A percentile compares a stretch with the other conserved stretches of the same genome.
These are phyloP conservation scores for Orthosia cruda DNA, from an alignment of 2,888 invertebrate species.

Conservation along the genomic window DNA sequence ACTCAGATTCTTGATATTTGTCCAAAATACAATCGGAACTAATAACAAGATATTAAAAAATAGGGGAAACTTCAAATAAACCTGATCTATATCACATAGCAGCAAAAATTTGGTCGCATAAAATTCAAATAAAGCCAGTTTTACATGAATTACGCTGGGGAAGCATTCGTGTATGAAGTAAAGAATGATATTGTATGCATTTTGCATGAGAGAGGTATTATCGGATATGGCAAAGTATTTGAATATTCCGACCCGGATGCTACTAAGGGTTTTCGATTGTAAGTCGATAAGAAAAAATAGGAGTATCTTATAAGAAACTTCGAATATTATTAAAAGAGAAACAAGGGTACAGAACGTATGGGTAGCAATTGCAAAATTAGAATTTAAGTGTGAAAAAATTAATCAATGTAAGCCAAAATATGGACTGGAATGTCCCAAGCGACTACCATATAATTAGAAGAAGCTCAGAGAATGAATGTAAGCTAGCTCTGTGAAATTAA, in stretches of 20 bases:
- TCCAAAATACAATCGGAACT: slow-evolving; percentile 17
- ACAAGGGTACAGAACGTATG: neutral
- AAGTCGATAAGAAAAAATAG: slow-evolving; percentile 35
- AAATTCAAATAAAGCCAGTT: slow-evolving; percentile 90
- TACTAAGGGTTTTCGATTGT: slow-evolving; percentile 71
- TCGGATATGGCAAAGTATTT: slow-evolving; percentile 89
- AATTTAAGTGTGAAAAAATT: neutral
- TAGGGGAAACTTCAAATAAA: slow-evolving; percentile 47
- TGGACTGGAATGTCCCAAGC: no score
- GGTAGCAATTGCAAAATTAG: no score
- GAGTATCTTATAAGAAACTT: neutral
- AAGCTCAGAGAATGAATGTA: no score
- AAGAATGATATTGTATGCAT: slow-evolving; percentile 91
- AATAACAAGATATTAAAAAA: slow-evolving; percentile 37
- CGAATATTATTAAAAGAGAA: neutral
- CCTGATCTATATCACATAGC: slow-evolving; percentile 56
- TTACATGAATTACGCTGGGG: slow-evolving; percentile 88
- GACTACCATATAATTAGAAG: no score
- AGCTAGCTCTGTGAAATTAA: no score
- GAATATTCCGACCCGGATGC: slow-evolving; percentile 83
- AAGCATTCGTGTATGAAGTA: slow-evolving; percentile 88
- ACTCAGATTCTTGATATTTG: slow-evolving; percentile 3
- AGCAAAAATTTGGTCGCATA: slow-evolving; percentile 83
- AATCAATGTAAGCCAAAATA: no score
- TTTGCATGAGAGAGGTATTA: slow-evolving; percentile 90